Conservation (phyloP, 2,113 vertebrate species). For the Strix aluco region DNA sequence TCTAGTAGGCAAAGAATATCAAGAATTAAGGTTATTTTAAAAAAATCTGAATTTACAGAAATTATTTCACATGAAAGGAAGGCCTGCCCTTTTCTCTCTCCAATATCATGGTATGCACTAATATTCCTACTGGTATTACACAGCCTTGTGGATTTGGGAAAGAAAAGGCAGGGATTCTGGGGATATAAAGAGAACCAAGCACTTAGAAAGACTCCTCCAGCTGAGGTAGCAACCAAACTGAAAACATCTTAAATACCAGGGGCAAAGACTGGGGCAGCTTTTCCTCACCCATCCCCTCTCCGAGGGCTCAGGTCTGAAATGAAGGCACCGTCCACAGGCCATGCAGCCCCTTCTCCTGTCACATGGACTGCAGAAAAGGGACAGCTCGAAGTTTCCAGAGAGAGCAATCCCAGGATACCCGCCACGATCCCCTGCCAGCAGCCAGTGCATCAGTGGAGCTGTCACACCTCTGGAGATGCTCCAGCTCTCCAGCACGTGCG, state of each 20-base stretch:
- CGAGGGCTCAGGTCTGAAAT: background rate
- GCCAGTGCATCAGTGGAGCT: background rate
- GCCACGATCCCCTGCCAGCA: background rate
- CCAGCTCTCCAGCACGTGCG: accelerated
- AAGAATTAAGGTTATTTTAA: background rate
- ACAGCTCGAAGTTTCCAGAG: background rate
- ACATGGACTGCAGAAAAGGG: background rate
- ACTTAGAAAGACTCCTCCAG: background rate
- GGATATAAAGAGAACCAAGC: background rate
- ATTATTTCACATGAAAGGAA: background rate
- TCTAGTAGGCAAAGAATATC: background rate
- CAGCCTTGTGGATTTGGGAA: background rate
- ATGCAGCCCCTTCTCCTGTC: background rate
- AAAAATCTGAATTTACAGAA: background rate
- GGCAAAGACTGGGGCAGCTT: background rate
- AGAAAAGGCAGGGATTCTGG: background rate
- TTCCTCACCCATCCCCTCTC: background rate
- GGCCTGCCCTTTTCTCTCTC: background rate
- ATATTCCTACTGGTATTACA: background rate
- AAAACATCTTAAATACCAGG: background rate
- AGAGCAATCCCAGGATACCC: background rate
- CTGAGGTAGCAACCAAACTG: background rate
- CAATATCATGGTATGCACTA: background rate
- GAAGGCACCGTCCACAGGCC: background rate
- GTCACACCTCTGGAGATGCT: background rate